Base-by-base conservation (phyloP, 2,888 invertebrate species). In the Eupithecia vulgata region DNA sequence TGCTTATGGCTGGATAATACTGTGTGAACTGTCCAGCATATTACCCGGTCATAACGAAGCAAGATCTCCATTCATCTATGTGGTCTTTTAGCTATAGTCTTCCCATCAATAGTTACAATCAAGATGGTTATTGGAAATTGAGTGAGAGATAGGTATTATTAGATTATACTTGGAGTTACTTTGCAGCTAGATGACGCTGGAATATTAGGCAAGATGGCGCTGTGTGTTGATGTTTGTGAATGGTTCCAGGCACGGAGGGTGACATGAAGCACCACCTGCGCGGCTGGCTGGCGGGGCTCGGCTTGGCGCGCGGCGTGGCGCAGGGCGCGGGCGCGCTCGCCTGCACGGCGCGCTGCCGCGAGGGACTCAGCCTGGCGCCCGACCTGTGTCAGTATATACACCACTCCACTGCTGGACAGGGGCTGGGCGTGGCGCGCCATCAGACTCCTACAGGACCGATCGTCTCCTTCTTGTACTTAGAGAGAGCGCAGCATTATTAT, bases 201-300 rank as follows among this genome's bases (percentile, higher is more conserved):
- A 40, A 45, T 6, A 5, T 45, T 48, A 8, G 2, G n/a, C 7
- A n/a, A 48, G 48, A 48, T 48, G 48, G 48, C 48, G 48, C 21
- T 52, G 48, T 52, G 3, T 52, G 21, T 52, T 61, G 34, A 67
- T 68, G 70, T 52, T 35, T 65, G 25, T 37, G 25, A 13, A 10
- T 17, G 12, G 1, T 5, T 35, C 0, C 88, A 95, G 98, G 98
- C 59, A 97, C 98, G 0, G 98, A 98, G 83, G 97, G 97, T 88
- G 97, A 97, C 87, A 97, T 99, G 95, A 97, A 97, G 85, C 99
- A 99, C 90, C 97, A 97, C 90, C 96, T 98, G 92, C 96, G 93
- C 79, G 98, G 98, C n/a, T 97, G 97, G 91, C 94, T 99, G 87
- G 98, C 98, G 17, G 98, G 98, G 0, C 95, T 99, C 77, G 97